Evolutionary conservation across 1,140 invertebrate genomes (phyloP), one percentile per base, ranked within the genome.

Genomic region (Scaptomyza montana): DNA sequence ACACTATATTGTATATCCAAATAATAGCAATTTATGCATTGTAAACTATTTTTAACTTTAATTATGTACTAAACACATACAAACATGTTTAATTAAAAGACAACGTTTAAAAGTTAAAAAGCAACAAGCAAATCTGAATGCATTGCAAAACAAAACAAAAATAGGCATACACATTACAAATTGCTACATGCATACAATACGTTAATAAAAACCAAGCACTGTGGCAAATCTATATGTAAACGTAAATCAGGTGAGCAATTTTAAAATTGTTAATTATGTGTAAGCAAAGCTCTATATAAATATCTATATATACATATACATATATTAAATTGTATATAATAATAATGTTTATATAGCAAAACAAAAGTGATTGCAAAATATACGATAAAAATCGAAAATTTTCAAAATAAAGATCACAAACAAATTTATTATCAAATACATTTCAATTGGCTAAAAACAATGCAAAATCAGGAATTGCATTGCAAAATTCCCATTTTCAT

Each of bases 261-360:
- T 89, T 78, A 59, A 89, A 77, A 87, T 89, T 87, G 82, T 87
- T 87, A 87, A 89, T 89, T 87, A 87, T 84, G 76, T 89, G 60
- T 89, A 87, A 86, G 82, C 56, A 78, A 86, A 87, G 68, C 78
- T 87, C 66, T 67, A 79, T 70, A 51, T 78, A 47, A 71, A 64
- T 55, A 64, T 51, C 73, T 43, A 59, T 71, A 72, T 69, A 80
- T 46, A 12, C 55, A 68, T 55, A 68, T 39, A 47, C 46, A 75
- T 72, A 79, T 71, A 69, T 43, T 62, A 49, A 63, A 81, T 46
- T 68, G 72, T 66, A 61, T 80, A 80, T 74, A 75, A 64, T 69
- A 63, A 68, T 64, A 57, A 2, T 36, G 33, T 78, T 56, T 75
- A 79, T 74, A 85, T 77, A 78, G 74, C 56, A 72, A 25, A 80